Evolutionary conservation across 1,140 invertebrate species (phyloP).

Genomic region (Pseudomyrmex flavicornis): DNA sequence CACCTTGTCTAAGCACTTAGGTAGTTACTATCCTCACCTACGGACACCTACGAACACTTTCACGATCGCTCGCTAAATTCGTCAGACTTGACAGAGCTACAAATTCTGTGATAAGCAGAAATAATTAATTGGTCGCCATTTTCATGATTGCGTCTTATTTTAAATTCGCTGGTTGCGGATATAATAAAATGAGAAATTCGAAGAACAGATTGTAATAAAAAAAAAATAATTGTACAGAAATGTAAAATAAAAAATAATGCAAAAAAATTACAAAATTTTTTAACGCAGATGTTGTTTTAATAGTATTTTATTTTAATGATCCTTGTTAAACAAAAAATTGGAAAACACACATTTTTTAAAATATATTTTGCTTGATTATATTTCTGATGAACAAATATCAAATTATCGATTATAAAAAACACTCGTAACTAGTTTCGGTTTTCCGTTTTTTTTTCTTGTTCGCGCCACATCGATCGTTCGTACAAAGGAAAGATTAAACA

Average conservation of each 20-base stretch:
- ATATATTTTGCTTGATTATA: slow-evolving; percentile 46
- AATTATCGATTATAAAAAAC: slow-evolving; percentile 58
- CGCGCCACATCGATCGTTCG: slow-evolving; percentile 38
- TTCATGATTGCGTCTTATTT: no score
- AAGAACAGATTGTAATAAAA: no score
- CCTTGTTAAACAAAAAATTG: slow-evolving; percentile 8
- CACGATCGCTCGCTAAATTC: background rate
- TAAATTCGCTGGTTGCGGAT: no score
- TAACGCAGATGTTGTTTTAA: slow-evolving; percentile 18
- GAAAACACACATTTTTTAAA: slow-evolving; percentile 23
- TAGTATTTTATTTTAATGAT: slow-evolving; percentile 10
- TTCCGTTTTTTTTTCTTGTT: slow-evolving; percentile 42
- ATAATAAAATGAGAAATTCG: no score
- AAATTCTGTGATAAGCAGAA: background rate
- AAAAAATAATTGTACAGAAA: background rate
- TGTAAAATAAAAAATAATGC: background rate
- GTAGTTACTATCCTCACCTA: slow-evolving; percentile 39
- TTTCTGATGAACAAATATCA: slow-evolving; percentile 48
- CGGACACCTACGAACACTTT: slow-evolving; percentile 3
- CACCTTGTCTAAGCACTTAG: slow-evolving; percentile 74
- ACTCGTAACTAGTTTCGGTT: slow-evolving; percentile 39
- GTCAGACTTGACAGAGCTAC: background rate
- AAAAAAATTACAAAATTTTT: background rate
- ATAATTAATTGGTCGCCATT: background rate
- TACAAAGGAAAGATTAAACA: slow-evolving; percentile 36